Evolutionary conservation across 2,888 invertebrate genomes (phyloP).

Genomic region (Archips crataeganus): DNA sequence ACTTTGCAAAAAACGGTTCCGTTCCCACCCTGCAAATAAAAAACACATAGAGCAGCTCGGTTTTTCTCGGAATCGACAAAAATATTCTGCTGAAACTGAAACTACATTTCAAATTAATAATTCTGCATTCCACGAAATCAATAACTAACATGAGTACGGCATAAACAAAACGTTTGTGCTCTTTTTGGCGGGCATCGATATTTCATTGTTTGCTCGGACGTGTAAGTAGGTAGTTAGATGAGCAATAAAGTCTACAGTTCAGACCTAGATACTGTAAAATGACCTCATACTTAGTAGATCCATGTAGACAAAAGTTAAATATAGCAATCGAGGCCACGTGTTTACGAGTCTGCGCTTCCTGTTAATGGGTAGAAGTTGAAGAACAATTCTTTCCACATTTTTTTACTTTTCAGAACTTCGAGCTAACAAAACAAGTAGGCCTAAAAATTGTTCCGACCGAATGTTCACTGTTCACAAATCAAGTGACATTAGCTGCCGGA

Average conservation of each 20-base stretch:
- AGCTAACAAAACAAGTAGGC: background rate
- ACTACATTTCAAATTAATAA: slow-evolving; percentile 26
- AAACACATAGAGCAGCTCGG: background rate
- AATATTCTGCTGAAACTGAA: slow-evolving; percentile 9
- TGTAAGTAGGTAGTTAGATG: slow-evolving; percentile 1
- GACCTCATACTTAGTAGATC: slow-evolving; percentile 51
- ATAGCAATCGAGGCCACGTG: slow-evolving; percentile 58
- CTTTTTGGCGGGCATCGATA: slow-evolving; percentile 22
- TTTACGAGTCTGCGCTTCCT: slow-evolving; percentile 46
- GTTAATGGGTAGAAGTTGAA: slow-evolving; percentile 36
- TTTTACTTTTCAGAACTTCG: background rate
- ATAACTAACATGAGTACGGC: slow-evolving; percentile 25
- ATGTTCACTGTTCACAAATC: background rate
- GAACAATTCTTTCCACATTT: slow-evolving; percentile 35
- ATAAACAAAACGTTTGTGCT: slow-evolving; percentile 33
- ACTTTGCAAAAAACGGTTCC: background rate
- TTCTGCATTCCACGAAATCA: slow-evolving; percentile 30
- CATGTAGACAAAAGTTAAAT: slow-evolving; percentile 54
- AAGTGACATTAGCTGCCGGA: background rate
- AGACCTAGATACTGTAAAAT: slow-evolving; percentile 48
- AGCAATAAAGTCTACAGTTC: slow-evolving; percentile 20
- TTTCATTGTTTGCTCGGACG: slow-evolving; percentile 23
- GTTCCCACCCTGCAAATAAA: too few species aligned
- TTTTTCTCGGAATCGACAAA: slow-evolving; percentile 21
- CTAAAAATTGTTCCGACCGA: background rate